Base-by-base conservation (phyloP, 2,113 vertebrate genomes). In the Ctenodactylus gundi region DNA sequence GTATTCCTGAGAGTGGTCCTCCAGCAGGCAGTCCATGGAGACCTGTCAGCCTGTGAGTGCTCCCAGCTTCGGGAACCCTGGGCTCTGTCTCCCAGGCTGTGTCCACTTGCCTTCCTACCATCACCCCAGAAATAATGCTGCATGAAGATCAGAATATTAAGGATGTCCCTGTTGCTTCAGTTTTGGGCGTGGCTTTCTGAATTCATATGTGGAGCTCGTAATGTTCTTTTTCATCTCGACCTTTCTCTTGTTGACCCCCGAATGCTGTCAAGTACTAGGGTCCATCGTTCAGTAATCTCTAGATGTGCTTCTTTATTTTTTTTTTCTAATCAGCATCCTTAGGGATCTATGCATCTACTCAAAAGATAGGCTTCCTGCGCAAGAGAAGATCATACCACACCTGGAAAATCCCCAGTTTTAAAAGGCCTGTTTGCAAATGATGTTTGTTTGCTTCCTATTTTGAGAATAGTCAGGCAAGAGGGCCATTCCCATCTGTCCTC, bases 271-370 rank as follows among this genome's bases (percentile, higher is more conserved):
- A 53, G 8, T 70, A 44, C 80, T 88, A 8, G 15, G 18, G 62
- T n/a, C 81, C 85, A 49, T 53, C 12, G 29, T 20, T 91, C 51
- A 57, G 64, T 53, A 4, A 91, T 93, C 55, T 65, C 39, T 27
- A 78, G 36, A 72, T 60, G 84, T 55, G 25, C 6, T 62, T n/a
- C 5, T 55, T 27, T 36, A n/a, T 51, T 25, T 49, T 75, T 34
- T 81, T 83, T 73, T 67, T 13, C 44, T 58, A 83, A 72, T 6
- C 4, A 46, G 4, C 4, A 0, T 70, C 44, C 80, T 82, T 85
- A 57, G 92, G 49, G 9, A 82, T 64, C 18, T 70, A 1, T 5
- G 4, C 8, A 6, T 57, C 13, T 83, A 34, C 27, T 51, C n/a
- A n/a, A 11, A 83, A 80, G 46, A 75, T 5, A 78, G 29, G 10